Evolutionary conservation across 2,888 invertebrate genomes (phyloP), one percentile per base, ranked within the genome.

Genomic region (Agrotis puta): DNA sequence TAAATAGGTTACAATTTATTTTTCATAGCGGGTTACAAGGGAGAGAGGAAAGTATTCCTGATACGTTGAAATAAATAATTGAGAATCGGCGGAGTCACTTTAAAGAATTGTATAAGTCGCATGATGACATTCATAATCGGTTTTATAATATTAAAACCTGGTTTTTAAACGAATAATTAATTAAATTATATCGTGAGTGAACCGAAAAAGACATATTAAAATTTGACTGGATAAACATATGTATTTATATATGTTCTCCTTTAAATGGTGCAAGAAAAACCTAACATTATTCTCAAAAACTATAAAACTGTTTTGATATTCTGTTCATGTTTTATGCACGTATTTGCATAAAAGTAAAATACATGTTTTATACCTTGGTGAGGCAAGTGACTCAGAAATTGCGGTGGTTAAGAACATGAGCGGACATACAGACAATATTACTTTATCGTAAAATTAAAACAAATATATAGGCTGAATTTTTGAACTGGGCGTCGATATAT

Each of bases 1-100:
- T 83, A 74, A 77, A 72, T 80, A 77, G 68, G 51, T 63, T 71
- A 72, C 71, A 66, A 58, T 59, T 59, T 63, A 59, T 58, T 71
- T 69, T 59, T 22, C 45, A 48, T 74, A 58, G 14, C 13, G 56
- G 59, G 51, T 47, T 59, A 56, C 56, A 57, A 33, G n/a, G 61
- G 66, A 69, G 74, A 70, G 67, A 75, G 73, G 64, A 22, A 66
- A 64, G 77, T 75, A 79, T 74, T 83, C 79, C 75, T 76, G 81
- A 68, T 54, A 18, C 16, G 11, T 9, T 14, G 18, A 53, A 39
- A 47, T 45, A 53, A 66, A 64, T 53, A 5, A 22, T 53, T 20
- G 22, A 33, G 20, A 51, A 48, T 63, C 69, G 76, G 70, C 70
- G 70, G 66, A 75, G 51, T 66, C n/a, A 64, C 48, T 50, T 63